Conservation (phyloP, 2,888 invertebrate genomes). For the Adineta ricciae region DNA sequence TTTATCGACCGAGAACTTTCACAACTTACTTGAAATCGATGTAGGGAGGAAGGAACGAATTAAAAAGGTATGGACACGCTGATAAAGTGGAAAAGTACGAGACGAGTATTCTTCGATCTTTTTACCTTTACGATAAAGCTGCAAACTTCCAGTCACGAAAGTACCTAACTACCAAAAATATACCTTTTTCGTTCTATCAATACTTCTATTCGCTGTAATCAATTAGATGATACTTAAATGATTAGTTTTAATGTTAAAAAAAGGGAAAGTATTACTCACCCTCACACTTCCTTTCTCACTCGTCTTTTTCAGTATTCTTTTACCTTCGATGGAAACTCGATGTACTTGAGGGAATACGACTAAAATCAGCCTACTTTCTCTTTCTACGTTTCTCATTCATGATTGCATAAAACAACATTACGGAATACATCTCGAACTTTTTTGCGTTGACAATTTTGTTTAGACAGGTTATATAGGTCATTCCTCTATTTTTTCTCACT, state of each 20-base stretch:
- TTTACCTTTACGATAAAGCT: no score
- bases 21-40: background rate
- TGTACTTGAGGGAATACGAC: background rate
- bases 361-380: background rate
- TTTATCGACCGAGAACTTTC: background rate
- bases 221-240: background rate
- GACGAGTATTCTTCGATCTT: no score
- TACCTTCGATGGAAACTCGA: background rate
- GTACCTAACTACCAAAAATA: no score
- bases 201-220: background rate
- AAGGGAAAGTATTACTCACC: background rate
- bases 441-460: no score
- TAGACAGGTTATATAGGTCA: no score
- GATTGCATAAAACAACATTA: no score
- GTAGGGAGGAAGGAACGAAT: background rate
- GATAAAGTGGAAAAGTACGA: no score
- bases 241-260: no score
- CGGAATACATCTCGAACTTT: no score
- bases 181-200: no score
- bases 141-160: no score
- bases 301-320: background rate
- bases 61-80: background rate
- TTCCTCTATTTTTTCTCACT: no score
- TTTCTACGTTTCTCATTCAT: background rate
- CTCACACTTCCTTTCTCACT: background rate